phyloP scores from a whole-genome alignment of 2,888 invertebrate genomes.

The Cataglyphis livida region DNA sequence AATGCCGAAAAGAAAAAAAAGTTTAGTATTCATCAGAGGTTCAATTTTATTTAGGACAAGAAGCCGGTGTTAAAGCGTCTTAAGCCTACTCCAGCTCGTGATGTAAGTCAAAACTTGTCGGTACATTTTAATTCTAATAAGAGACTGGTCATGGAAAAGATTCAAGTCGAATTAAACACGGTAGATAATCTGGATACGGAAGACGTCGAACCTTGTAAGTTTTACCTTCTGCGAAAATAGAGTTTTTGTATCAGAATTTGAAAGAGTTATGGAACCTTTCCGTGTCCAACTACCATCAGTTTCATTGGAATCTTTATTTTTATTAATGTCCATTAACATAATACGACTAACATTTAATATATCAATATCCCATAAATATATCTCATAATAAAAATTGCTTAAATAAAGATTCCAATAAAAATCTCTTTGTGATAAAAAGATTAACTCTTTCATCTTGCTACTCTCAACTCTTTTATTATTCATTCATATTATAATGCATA shows the following conservation, averaged over 20 bases:
- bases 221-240: not conserved
- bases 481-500: slow-evolving; percentile 59
- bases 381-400: not conserved
- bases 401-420: slow-evolving; percentile 19
- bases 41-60: slow-evolving; percentile 75
- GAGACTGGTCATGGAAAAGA: slow-evolving; percentile 83
- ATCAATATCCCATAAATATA: not conserved
- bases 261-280: slow-evolving; percentile 15
- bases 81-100: slow-evolving; percentile 72
- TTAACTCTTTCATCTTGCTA: slow-evolving; percentile 32
- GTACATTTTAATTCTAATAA: slow-evolving; percentile 82
- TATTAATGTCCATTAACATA: not conserved
- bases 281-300: not conserved
- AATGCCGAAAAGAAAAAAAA: not conserved
- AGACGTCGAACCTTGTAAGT: slow-evolving; percentile 80
- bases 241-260: slow-evolving; percentile 13
- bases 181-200: slow-evolving; percentile 70
- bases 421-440: not conserved
- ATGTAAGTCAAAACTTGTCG: slow-evolving; percentile 82
- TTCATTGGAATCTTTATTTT: slow-evolving; percentile 32
- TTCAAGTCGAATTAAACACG: slow-evolving; percentile 81
- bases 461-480: not conserved
- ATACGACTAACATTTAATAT: not conserved
- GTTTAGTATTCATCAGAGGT: slow-evolving; percentile 50
- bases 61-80: slow-evolving; percentile 76